A percentile compares a stretch with the other conserved stretches of the same genome.
Conservation (phyloP, 2,797 vertebrate genomes). For the Notolepis coatsorum region DNA sequence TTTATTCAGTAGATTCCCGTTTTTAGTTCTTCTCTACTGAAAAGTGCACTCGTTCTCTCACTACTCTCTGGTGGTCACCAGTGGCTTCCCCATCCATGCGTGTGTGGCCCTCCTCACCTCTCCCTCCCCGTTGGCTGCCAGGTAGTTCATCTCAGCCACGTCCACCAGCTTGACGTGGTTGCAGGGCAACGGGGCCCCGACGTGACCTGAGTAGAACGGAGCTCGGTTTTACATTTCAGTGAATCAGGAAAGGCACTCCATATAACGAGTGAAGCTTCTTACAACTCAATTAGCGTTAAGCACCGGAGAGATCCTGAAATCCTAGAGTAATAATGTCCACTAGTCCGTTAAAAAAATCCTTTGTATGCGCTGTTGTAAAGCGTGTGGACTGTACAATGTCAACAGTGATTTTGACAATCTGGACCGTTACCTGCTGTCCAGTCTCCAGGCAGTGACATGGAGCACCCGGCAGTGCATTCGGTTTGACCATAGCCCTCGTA, state of each 20-base stretch:
- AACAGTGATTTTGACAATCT: no score
- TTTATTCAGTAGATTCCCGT: no score
- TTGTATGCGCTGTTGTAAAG: no score
- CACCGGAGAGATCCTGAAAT: no score
- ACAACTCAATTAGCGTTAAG: no score
- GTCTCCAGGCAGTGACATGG: slow-evolving; percentile 91
- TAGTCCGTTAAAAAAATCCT: no score
- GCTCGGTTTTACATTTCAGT: background rate
- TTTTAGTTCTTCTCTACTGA: background rate
- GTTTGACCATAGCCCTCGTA: slow-evolving; percentile 99
- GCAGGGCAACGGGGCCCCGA: slow-evolving; percentile 94
- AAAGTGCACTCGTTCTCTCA: background rate
- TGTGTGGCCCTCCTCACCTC: slow-evolving; percentile 86
- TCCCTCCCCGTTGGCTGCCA: slow-evolving; percentile 91
- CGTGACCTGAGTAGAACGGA: slow-evolving; percentile 84
- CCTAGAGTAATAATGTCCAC: background rate
- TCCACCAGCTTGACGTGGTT: slow-evolving; percentile 91
- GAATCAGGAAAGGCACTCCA: no score
- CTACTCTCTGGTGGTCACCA: background rate
- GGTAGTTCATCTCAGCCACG: slow-evolving; percentile 96
- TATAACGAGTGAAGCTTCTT: no score
- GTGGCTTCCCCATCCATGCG: accelerated
- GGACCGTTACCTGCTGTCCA: slow-evolving; percentile 93
- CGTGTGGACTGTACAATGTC: background rate
- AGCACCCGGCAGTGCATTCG: slow-evolving; percentile 94